Evolutionary conservation across 2,113 vertebrate species (phyloP).

Genomic region (Phalacrocorax brasilianus): DNA sequence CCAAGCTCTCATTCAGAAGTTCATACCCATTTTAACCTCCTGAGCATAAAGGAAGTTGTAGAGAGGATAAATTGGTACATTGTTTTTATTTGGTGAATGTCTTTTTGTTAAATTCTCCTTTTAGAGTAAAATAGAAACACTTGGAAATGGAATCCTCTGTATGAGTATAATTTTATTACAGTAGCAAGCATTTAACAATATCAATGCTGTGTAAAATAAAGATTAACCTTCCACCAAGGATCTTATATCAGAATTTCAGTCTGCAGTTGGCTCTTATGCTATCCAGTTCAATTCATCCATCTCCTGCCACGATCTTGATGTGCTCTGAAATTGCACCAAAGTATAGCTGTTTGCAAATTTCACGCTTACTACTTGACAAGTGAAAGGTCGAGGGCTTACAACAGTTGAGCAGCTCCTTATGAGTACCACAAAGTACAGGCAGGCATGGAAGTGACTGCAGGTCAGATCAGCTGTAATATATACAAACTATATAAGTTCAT

Average conservation of each 20-base stretch:
- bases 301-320: conserved; percentile 37
- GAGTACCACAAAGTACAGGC: not conserved
- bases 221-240: not conserved
- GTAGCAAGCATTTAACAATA: not conserved
- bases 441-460: conserved; percentile 34
- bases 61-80: not conserved
- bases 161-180: not conserved
- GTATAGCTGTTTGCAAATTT: conserved; percentile 51
- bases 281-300: conserved; percentile 44
- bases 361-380: conserved; percentile 61
- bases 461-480: conserved; percentile 56
- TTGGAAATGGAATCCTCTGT: not conserved
- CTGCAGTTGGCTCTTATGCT: not conserved
- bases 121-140: not conserved
- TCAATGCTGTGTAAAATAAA: not conserved
- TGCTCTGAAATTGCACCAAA: conserved; percentile 53
- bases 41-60: not conserved
- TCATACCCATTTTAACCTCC: not conserved
- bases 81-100: not conserved
- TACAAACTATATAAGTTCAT: not conserved
- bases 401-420: conserved; percentile 38
- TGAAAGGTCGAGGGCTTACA: conserved; percentile 63
- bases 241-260: not conserved
- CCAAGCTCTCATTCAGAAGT: not conserved
- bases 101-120: not conserved